Evolutionary conservation across 1,140 invertebrate species (phyloP).

Genomic region (Meloidogyne hapla): DNA sequence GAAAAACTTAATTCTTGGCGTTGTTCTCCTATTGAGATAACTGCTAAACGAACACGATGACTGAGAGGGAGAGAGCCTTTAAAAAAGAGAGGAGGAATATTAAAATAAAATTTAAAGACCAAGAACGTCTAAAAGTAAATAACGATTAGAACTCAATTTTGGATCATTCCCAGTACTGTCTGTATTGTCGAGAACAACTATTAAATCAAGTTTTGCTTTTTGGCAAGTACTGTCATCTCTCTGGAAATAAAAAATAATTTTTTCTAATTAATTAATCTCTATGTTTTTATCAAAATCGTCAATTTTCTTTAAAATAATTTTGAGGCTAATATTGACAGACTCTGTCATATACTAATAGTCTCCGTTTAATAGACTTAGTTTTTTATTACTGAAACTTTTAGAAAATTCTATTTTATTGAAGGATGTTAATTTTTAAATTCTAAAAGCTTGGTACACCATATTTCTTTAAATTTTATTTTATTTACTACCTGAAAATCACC

Average conservation of each 20-base stretch:
- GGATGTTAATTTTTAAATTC: too few species aligned
- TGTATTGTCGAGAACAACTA: conserved; percentile 49
- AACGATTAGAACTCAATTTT: conserved; percentile 53
- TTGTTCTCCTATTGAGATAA: conserved; percentile 41
- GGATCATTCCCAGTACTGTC: conserved; percentile 41
- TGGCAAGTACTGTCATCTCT: conserved; percentile 33
- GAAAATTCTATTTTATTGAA: too few species aligned
- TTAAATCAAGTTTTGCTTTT: conserved; percentile 48
- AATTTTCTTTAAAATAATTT: too few species aligned
- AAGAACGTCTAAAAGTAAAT: conserved; percentile 51
- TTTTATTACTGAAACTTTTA: too few species aligned
- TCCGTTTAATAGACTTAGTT: too few species aligned
- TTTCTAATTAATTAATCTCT: background rate
- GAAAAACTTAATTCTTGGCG: conserved; percentile 44
- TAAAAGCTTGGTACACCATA: too few species aligned
- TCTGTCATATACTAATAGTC: too few species aligned
- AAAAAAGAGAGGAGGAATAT: conserved; percentile 5
- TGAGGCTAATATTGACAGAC: too few species aligned
- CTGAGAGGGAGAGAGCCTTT: conserved; percentile 49
- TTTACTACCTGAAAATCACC: background rate
- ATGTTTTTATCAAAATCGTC: too few species aligned
- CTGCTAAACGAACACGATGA: conserved; percentile 39
- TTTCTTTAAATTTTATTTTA: background rate
- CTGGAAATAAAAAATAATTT: background rate
- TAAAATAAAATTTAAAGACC: conserved; percentile 28